phyloP scores from a whole-genome alignment of 2,888 invertebrate genomes.

The Rhabditoides inermis region DNA sequence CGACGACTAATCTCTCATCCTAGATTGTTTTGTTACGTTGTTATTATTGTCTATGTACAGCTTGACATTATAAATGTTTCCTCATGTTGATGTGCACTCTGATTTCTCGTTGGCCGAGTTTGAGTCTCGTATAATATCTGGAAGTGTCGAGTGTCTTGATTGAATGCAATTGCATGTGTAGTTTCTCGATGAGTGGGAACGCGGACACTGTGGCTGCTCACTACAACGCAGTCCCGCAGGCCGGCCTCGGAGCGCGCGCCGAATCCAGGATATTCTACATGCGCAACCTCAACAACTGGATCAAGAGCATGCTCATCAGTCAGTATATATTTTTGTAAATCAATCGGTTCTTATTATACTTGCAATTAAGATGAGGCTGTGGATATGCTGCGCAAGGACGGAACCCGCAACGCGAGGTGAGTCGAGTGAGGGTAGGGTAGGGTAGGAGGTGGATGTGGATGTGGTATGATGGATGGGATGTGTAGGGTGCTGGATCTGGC shows the following conservation, averaged over 20 bases:
- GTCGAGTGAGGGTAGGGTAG: slow-evolving; percentile 95
- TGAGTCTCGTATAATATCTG: too few relatives aligned
- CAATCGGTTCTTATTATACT: background rate
- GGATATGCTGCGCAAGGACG: slow-evolving; percentile 10
- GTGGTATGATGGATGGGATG: too few relatives aligned
- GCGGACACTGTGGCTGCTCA: slow-evolving; percentile 72
- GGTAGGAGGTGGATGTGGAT: slow-evolving; percentile 70
- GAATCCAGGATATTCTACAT: slow-evolving; percentile 84
- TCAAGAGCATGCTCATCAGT: slow-evolving; percentile 88
- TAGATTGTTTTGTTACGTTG: too few relatives aligned
- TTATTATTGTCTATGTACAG: too few relatives aligned
- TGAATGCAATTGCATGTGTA: too few relatives aligned
- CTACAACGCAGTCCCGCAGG: slow-evolving; percentile 80
- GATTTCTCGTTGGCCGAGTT: too few relatives aligned
- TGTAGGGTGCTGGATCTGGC: slow-evolving; percentile 86
- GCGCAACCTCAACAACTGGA: slow-evolving; percentile 97
- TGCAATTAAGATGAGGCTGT: slow-evolving; percentile 26
- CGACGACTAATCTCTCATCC: too few relatives aligned
- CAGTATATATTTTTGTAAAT: slow-evolving; percentile 54
- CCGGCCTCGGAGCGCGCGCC: slow-evolving; percentile 70
- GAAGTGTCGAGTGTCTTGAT: too few relatives aligned
- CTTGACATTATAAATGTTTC: too few relatives aligned
- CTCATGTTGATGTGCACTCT: too few relatives aligned
- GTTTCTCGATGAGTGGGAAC: slow-evolving; percentile 26
- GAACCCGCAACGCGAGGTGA: slow-evolving; percentile 56